Evolutionary conservation across 2,113 vertebrate genomes (phyloP), one percentile per base, ranked within the genome.

Genomic region (Acanthisitta chloris): DNA sequence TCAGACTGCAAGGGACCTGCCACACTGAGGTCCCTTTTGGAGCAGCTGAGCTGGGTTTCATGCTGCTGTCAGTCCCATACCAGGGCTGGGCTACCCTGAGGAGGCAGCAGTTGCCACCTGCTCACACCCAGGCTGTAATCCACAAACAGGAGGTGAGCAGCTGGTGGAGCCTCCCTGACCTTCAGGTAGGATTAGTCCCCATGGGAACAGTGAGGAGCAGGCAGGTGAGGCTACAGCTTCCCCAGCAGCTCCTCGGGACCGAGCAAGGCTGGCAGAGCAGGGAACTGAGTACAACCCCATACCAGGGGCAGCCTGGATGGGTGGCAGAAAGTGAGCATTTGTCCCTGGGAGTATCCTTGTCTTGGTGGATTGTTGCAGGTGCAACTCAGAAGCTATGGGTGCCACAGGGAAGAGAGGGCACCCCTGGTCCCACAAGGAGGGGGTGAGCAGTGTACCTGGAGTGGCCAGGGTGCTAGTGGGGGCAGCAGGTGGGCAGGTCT

Each of bases 141-240:
- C 97, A 84, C 94, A 80, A 85, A 89, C 95, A 94, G 91, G 81
- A 95, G 94, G 81, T 59, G 81, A 95, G 96, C 96, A 97, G 97
- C 94, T 94, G 94, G 82, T 0, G 10, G 92, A 96, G 96, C 95
- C 95, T 97, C 34, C 43, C 81, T 98, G 98, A 98, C 98, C 98
- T 98, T 98, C 97, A 97, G 80, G 83, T 90, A 92, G 97, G 98
- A 98, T 98, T 98, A 98, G 76, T 98, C 94, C 97, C 97, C 97
- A 98, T 98, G 98, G 97, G 85, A 97, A 98, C 97, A 52, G 58
- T 57, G 89, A 91, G 90, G 92, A 83, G 79, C 79, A 82, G 67
- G 85, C 67, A 90, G 94, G 84, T 74, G 90, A 94, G 71, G 71
- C 90, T 78, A 45, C 26, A 0, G 34, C 29, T 92, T 34, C 81